Evolutionary conservation across 2,888 invertebrate genomes (phyloP).

Genomic region (Byasa hedistus): DNA sequence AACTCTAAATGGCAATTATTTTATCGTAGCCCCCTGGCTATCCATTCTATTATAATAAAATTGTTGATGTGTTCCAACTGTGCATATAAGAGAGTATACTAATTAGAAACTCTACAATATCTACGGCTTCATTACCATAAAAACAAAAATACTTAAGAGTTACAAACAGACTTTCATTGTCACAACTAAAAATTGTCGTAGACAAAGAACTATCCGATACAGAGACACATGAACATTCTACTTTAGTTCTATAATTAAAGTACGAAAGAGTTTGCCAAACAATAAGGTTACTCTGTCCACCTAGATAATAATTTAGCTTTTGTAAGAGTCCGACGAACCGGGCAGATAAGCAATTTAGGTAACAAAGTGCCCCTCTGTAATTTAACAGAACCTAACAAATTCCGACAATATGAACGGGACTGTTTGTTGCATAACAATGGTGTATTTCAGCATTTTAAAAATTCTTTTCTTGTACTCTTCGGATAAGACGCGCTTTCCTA

Average conservation of each 20-base stretch:
- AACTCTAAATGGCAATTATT: no score
- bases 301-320: conserved; percentile 4
- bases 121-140: no score
- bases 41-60: no score
- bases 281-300: conserved; percentile 5
- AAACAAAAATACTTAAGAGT: no score
- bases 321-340: conserved; percentile 1
- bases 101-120: no score
- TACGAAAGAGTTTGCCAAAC: not conserved
- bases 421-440: not conserved
- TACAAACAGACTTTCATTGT: not conserved
- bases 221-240: not conserved
- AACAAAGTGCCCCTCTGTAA: conserved; percentile 7
- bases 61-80: no score
- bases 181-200: not conserved
- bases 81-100: no score
- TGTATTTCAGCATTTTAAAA: not conserved
- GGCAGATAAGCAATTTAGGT: not conserved
- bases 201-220: not conserved
- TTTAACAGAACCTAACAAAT: conserved; percentile 2
- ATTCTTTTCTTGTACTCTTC: not conserved
- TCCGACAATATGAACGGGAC: not conserved
- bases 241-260: not conserved
- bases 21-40: no score
- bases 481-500: not conserved